Conservation (phyloP, 2,113 vertebrate genomes). For the Pachyramphus minor region DNA sequence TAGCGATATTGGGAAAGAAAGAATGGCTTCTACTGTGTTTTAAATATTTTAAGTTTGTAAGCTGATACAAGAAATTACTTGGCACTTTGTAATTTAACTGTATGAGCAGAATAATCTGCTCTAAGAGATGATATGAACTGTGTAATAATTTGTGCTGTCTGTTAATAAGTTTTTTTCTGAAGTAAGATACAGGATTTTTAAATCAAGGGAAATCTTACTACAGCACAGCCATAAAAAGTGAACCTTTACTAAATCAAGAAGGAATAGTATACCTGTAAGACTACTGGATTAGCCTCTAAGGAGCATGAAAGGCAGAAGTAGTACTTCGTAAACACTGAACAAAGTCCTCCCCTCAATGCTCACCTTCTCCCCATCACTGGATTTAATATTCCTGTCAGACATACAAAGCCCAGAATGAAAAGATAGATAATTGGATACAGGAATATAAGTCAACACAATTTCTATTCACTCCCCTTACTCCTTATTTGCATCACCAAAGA, state of each 20-base stretch:
- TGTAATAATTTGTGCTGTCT: background rate
- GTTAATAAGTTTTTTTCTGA: background rate
- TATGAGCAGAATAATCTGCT: background rate
- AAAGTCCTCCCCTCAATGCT: background rate
- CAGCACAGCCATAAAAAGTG: background rate
- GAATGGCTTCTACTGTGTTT: background rate
- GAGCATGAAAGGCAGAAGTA: background rate
- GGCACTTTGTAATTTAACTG: background rate
- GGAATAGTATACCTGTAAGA: background rate
- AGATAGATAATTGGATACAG: background rate
- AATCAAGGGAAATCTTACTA: background rate
- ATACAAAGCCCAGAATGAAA: background rate
- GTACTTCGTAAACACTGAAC: background rate
- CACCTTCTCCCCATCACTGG: rapidly evolving
- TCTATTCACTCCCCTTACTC: background rate
- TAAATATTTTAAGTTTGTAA: background rate
- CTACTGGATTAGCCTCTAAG: background rate
- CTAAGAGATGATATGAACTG: background rate
- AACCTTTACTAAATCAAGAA: background rate
- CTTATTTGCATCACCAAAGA: background rate
- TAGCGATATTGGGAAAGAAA: background rate
- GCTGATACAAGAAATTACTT: background rate
- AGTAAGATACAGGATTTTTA: background rate
- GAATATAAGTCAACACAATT: background rate
- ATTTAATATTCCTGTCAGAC: background rate